Percentiles rank a stretch among this genome's conserved stretches.
These are phyloP conservation scores for Aratinga solstitialis DNA, from an alignment of 2,797 vertebrate species.

Conservation along the genomic window DNA sequence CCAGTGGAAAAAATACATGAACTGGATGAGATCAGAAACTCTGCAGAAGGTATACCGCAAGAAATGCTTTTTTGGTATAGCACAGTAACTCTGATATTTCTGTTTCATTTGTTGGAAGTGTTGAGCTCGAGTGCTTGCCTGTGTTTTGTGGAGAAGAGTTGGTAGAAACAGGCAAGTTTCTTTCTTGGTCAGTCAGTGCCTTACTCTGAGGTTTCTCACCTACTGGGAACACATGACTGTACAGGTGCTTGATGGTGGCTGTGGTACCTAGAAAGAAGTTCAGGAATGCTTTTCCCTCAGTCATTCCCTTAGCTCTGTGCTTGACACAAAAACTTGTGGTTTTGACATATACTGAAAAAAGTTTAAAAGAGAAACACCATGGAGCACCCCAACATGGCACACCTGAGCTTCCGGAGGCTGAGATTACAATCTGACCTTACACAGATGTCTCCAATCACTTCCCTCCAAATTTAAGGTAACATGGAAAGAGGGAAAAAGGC, in stretches of 20 bases:
- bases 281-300: background rate
- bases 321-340: background rate
- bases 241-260: background rate
- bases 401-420: background rate
- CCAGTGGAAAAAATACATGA: background rate
- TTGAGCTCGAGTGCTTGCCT: background rate
- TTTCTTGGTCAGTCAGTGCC: background rate
- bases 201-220: background rate
- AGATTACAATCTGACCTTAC: background rate
- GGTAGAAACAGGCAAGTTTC: background rate
- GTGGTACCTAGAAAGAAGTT: background rate
- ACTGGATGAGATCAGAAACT: background rate
- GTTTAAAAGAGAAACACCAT: background rate
- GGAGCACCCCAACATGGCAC: background rate
- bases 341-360: background rate
- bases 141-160: background rate
- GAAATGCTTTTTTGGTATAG: background rate
- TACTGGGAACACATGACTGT: background rate
- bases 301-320: background rate
- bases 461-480: background rate
- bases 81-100: background rate
- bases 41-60: background rate
- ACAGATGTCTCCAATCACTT: accelerated
- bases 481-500: background rate
- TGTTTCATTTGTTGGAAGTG: background rate